Evolutionary conservation across 2,113 vertebrate genomes (phyloP).

Genomic region (Centrocercus urophasianus): DNA sequence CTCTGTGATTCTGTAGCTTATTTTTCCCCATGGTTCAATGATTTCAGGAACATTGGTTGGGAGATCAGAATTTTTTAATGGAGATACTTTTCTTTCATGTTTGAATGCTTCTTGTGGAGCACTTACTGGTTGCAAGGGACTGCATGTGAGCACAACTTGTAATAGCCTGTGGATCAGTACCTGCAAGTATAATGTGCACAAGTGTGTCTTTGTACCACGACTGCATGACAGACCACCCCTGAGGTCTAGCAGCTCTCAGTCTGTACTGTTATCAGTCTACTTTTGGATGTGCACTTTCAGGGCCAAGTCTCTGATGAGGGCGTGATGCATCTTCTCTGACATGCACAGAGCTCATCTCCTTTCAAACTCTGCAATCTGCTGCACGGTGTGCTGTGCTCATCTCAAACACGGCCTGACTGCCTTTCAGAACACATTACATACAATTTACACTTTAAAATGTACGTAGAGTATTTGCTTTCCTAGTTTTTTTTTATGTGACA

Average conservation of each 20-base stretch:
- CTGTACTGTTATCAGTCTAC: neutral
- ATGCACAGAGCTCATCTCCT: rapidly evolving
- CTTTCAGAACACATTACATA: neutral
- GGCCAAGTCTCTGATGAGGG: rapidly evolving
- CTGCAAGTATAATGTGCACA: neutral
- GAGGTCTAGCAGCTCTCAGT: neutral
- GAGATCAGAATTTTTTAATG: neutral
- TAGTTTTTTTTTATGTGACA: neutral
- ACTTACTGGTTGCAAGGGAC: rapidly evolving
- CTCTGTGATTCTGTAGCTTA: neutral
- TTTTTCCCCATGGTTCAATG: neutral
- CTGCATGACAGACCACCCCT: neutral
- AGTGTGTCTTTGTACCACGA: neutral
- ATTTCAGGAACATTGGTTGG: neutral
- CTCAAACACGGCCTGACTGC: neutral
- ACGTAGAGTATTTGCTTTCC: neutral
- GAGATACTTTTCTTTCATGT: neutral
- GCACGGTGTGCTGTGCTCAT: neutral
- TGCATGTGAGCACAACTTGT: neutral
- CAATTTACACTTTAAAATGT: neutral
- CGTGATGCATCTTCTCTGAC: neutral
- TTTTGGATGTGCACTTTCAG: neutral
- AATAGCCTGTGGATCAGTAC: neutral
- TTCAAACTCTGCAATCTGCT: neutral
- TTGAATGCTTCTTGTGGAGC: neutral